These are phyloP conservation scores for Bubo scandiacus DNA, from an alignment of 2,113 vertebrate species.

Conservation along the genomic window DNA sequence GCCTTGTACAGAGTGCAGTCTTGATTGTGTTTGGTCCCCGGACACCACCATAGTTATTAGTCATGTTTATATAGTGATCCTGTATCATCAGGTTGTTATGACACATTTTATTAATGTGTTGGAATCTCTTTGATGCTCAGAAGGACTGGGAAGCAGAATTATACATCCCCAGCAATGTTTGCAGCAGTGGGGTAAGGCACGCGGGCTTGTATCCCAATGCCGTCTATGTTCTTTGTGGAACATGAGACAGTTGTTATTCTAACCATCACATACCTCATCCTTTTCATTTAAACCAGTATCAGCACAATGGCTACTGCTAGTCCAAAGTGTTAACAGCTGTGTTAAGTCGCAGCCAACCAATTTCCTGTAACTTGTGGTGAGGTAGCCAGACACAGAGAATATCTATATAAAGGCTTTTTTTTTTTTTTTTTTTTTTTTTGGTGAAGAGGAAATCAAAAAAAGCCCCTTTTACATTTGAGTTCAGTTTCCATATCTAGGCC, in stretches of 20 bases:
- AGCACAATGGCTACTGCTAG: constrained; percentile 47
- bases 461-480: not conserved
- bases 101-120: not conserved
- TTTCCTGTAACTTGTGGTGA: constrained; percentile 55
- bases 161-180: not conserved
- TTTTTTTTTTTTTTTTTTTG: not conserved
- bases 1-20: not conserved
- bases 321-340: constrained; percentile 58
- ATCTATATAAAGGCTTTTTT: constrained; percentile 10
- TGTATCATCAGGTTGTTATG: not conserved
- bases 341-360: constrained; percentile 43
- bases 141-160: not conserved
- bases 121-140: not conserved
- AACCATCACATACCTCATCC: not conserved
- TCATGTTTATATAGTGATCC: not conserved
- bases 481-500: not conserved
- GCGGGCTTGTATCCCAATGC: not conserved
- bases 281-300: not conserved
- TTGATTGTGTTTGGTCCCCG: not conserved
- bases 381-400: constrained; percentile 34
- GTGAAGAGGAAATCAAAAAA: not conserved
- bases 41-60: not conserved
- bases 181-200: not conserved
- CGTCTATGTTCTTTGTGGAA: not conserved
- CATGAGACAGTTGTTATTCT: constrained; percentile 14